phyloP scores from a whole-genome alignment of 2,888 invertebrate genomes.

The Melolontha melolontha region DNA sequence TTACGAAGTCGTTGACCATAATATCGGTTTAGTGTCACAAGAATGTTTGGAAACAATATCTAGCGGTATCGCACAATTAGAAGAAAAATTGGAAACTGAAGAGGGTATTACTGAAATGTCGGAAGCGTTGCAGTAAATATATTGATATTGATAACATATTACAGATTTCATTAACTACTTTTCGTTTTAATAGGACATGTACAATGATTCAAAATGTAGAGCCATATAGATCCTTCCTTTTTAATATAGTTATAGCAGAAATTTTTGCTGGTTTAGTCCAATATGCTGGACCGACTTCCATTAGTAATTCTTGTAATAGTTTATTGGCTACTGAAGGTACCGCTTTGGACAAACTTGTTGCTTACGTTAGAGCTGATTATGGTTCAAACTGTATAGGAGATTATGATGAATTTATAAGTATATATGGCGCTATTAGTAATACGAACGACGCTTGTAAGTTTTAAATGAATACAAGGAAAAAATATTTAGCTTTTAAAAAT shows the following conservation, averaged over 20 bases:
- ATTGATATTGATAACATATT: background rate
- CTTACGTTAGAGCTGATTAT: constrained; percentile 35
- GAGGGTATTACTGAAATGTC: constrained; percentile 62
- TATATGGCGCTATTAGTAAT: constrained; percentile 17
- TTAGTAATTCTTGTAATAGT: constrained; percentile 37
- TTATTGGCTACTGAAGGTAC: constrained; percentile 25
- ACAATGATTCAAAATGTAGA: constrained; percentile 38
- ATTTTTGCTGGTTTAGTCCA: constrained; percentile 45
- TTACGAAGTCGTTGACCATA: constrained; percentile 65
- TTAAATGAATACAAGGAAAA: background rate
- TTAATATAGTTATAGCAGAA: constrained; percentile 40
- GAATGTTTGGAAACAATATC: constrained; percentile 64
- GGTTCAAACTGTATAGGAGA: constrained; percentile 35
- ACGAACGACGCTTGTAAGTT: constrained; percentile 35
- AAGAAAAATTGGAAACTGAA: constrained; percentile 55
- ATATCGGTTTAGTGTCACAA: constrained; percentile 61
- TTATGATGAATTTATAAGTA: constrained; percentile 42
- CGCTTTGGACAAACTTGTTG: constrained; percentile 45
- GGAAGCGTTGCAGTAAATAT: constrained; percentile 65
- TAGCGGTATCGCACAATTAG: constrained; percentile 60
- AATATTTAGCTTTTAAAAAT: background rate
- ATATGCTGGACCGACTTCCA: constrained; percentile 39
- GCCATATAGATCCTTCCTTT: constrained; percentile 46
- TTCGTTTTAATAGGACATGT: constrained; percentile 41
- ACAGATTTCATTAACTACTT: background rate